phyloP scores from a whole-genome alignment of 2,113 vertebrate species.

The Euleptes europaea region DNA sequence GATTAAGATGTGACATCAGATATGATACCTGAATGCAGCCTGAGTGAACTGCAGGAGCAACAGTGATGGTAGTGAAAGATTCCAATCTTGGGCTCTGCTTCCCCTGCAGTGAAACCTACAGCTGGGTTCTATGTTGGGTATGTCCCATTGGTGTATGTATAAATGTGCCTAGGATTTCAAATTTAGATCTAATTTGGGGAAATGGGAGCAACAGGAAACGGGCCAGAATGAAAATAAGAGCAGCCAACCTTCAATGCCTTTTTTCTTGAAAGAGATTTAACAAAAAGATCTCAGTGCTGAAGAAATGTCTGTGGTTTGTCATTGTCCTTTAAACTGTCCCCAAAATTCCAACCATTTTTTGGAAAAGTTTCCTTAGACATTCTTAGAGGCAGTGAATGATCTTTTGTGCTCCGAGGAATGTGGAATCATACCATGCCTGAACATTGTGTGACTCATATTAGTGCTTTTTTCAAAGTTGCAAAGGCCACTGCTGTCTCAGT shows the following conservation, averaged over 20 bases:
- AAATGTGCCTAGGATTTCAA: not conserved
- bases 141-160: not conserved
- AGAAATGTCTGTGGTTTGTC: slow-evolving; percentile 53
- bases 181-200: not conserved
- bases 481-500: slow-evolving; percentile 37
- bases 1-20: no score
- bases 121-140: not conserved
- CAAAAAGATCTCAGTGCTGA: slow-evolving; percentile 56
- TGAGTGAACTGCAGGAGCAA: not conserved
- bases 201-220: not conserved
- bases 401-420: slow-evolving; percentile 73
- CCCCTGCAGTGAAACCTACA: not conserved
- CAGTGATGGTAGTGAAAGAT: not conserved
- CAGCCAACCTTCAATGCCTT: slow-evolving; percentile 21
- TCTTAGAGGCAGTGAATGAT: slow-evolving; percentile 71
- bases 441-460: slow-evolving; percentile 28
- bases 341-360: slow-evolving; percentile 71
- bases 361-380: slow-evolving; percentile 61
- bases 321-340: slow-evolving; percentile 67
- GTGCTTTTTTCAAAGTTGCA: slow-evolving; percentile 51
- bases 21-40: no score
- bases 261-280: slow-evolving; percentile 53
- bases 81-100: not conserved
- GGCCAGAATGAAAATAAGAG: slow-evolving; percentile 1
- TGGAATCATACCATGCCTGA: slow-evolving; percentile 56